Evolutionary conservation across 1,140 invertebrate genomes (phyloP).

Genomic region (Drosophila funebris): DNA sequence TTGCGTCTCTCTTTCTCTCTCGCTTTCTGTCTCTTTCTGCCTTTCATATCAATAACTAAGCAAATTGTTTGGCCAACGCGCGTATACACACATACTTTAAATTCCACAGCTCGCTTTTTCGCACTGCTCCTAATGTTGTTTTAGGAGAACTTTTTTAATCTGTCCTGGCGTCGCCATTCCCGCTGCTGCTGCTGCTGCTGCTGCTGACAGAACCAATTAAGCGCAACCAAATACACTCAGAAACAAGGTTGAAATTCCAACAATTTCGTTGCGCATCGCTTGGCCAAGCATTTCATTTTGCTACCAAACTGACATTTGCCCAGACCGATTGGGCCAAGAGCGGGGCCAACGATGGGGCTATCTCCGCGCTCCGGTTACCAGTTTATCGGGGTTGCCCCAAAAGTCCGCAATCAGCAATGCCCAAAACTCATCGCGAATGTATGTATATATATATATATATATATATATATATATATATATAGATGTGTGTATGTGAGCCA

Average conservation of each 20-base stretch:
- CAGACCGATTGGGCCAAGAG: neutral
- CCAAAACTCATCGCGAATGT: neutral
- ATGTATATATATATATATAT: neutral
- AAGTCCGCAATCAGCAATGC: conserved; percentile 55
- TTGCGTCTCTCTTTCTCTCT: neutral
- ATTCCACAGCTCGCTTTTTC: conserved; percentile 54
- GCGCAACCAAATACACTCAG: conserved; percentile 70
- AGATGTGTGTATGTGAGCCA: conserved; percentile 31
- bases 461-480: neutral
- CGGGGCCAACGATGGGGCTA: too few species aligned
- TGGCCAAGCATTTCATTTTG: conserved; percentile 44
- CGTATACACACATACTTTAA: conserved; percentile 70
- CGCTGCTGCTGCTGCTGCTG: conserved; percentile 22
- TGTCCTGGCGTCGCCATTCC: conserved; percentile 43
- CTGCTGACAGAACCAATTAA: conserved; percentile 81
- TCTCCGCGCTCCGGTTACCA: neutral
- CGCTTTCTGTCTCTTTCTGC: neutral
- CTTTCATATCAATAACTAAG: conserved; percentile 77
- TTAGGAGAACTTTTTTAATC: conserved; percentile 81
- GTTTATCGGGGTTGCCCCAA: conserved; percentile 14
- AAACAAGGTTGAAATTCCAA: conserved; percentile 69
- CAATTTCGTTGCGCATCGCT: conserved; percentile 43
- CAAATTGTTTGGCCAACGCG: conserved; percentile 76
- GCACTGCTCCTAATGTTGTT: conserved; percentile 72
- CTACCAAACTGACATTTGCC: conserved; percentile 31